Base-by-base conservation (phyloP, 2,113 vertebrate genomes). In the Poeciliopsis retropinna region DNA sequence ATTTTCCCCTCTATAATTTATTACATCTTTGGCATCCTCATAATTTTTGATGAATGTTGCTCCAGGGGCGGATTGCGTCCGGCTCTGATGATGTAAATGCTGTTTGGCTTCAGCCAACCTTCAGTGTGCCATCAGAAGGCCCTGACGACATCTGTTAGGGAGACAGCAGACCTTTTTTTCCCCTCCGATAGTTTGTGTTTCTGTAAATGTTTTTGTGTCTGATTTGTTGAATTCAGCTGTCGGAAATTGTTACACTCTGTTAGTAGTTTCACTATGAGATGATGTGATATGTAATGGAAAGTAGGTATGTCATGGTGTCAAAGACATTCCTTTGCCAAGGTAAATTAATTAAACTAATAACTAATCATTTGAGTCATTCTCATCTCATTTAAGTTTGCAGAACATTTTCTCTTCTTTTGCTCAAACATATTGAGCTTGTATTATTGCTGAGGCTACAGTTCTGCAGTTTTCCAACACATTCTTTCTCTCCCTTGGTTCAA, bases 381-480 rank as follows among this genome's bases (percentile, higher is more conserved):
- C 1, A 9, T n/a, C 5, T 65, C 1, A 8, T 27, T 5, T 13
- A 65, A 34, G 6, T 32, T 64, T 22, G 13, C 63, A 32, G 63
- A 32, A 22, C 31, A 22, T 32, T 32, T 19, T 17, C 69, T 15
- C 29, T 9, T 27, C 60, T 65, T 67, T 67, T 73, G 14, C 64
- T 60, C 28, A 1, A 57, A 70, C 70, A 68, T 71, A 67, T 57
- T 62, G 39, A 79, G 28, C 51, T 78, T 3, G 12, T 54, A 37
- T 14, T 73, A 8, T 60, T 79, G 87, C 85, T 15, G 85, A 78
- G 81, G 22, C 51, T 25, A 31, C 62, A 29, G 30, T 29, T 29
- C 39, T 41, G 39, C 12, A 41, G 39, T 15, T 41, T 84, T 31
- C 68, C 82, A 70, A 64, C 66, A 0, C 86, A 88, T 88, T 88